Base-by-base conservation (phyloP, 2,888 invertebrate species). In the Conistra vaccinii region DNA sequence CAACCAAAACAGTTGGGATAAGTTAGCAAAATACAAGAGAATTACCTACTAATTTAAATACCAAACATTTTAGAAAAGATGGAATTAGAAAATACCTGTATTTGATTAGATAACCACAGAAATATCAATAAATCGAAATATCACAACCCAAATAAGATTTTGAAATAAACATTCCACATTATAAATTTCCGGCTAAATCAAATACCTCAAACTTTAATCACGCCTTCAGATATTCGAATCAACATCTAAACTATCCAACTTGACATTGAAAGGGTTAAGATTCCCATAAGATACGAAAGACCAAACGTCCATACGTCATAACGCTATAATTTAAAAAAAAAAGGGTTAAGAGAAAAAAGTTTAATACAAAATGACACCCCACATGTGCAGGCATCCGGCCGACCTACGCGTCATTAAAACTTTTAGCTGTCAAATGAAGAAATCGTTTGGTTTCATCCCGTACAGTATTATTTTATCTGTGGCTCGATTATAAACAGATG, bases 401-500 rank as follows among this genome's bases (percentile, higher is more conserved):
- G 76, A 70, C 85, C 82, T 76, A 77, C 89, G 89, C 89, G 90
- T 91, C 95, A 93, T 94, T 95, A 94, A 91, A 79, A 92, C 89
- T 88, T 88, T 86, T 48, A 87, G 90, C 94, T 93, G 94, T 93
- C 94, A 93, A 93, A 92, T 89, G 92, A 90, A 91, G 91, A 91
- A 93, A 93, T 93, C 92, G 85, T 91, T 90, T 88, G 89, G 92
- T 90, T 90, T 89, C 86, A 86, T 89, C 42, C 42, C 86, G 87
- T 89, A 92, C 79, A 89, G 92, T 90, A 92, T 94, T 93, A 94
- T 93, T 85, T 88, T 87, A 87, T 85, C 76, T 78, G 74, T 93
- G 87, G 90, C 89, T 84, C 91, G 94, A 95, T 95, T 95, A 94
- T 94, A 94, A 95, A 92, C 96, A 96, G 92, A 95, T 96, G 96